Evolutionary conservation across 2,797 vertebrate species (phyloP).

Genomic region (Tarsius wallacei): DNA sequence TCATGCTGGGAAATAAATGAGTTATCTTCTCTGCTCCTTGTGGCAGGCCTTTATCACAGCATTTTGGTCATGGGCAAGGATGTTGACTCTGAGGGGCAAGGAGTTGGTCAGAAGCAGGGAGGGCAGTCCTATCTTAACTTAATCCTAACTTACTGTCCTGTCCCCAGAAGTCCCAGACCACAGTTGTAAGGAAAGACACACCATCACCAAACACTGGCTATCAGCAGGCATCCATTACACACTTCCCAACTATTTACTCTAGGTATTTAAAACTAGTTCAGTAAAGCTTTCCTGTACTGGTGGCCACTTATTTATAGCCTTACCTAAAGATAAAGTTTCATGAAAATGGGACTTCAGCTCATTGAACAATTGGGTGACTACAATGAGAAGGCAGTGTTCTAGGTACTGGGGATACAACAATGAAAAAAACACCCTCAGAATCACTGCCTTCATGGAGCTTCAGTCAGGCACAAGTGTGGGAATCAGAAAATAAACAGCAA

Average conservation of each 20-base stretch:
- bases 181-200: accelerated
- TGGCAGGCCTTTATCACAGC: neutral
- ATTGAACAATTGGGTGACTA: neutral
- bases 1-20: neutral
- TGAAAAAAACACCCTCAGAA: neutral
- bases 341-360: constrained; percentile 2
- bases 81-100: neutral
- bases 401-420: neutral
- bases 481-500: neutral
- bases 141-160: neutral
- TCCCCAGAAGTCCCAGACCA: no score
- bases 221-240: neutral
- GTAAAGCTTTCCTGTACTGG: neutral
- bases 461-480: neutral
- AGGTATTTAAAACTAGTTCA: neutral
- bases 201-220: no score
- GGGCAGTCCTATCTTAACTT: accelerated
- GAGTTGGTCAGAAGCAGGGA: neutral
- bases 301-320: neutral
- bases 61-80: neutral
- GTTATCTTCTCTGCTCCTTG: neutral
- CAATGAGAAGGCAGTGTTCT: neutral
- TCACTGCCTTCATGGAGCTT: neutral
- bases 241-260: neutral
- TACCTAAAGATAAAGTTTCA: neutral